Percentiles rank a stretch among this genome's conserved stretches.
phyloP scores from a whole-genome alignment of 2,888 invertebrate genomes.

The Branchipolynoe longqiensis region DNA sequence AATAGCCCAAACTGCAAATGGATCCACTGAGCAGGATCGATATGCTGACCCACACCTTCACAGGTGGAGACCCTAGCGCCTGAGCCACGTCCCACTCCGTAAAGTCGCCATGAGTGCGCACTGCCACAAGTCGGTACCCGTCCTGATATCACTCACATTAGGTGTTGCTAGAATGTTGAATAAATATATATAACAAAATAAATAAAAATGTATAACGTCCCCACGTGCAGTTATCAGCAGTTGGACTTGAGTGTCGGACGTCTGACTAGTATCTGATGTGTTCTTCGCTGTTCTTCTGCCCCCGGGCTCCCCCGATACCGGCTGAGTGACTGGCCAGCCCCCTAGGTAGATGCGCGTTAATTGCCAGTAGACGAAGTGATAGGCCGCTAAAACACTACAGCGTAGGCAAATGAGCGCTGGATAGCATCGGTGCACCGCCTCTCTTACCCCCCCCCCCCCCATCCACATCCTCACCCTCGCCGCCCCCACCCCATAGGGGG shows the following conservation, averaged over 20 bases:
- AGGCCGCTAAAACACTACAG: constrained; percentile 6
- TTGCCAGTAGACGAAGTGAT: constrained; percentile 5
- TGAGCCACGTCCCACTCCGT: too few species aligned
- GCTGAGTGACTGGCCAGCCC: constrained; percentile 44
- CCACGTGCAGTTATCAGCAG: too few species aligned
- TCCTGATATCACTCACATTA: too few species aligned
- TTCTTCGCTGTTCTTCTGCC: background rate
- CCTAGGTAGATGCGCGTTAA: constrained; percentile 26
- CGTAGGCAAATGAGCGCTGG: constrained; percentile 22
- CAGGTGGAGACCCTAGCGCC: too few species aligned
- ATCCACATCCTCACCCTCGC: background rate
- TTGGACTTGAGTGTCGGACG: background rate
- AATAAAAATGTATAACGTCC: too few species aligned
- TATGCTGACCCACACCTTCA: too few species aligned
- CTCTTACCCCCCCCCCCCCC: background rate
- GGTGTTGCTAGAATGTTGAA: too few species aligned
- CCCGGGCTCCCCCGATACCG: background rate
- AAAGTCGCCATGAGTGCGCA: too few species aligned
- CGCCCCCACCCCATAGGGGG: background rate
- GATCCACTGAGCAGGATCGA: too few species aligned
- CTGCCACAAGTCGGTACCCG: too few species aligned
- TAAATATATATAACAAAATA: too few species aligned
- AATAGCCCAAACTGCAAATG: too few species aligned
- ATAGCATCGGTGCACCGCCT: constrained; percentile 35
- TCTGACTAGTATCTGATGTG: constrained; percentile 24